A percentile compares a stretch with the other conserved stretches of the same genome.
Evolutionary conservation across 1,140 invertebrate genomes (phyloP).

Genomic region (Drosophila kanapiae): DNA sequence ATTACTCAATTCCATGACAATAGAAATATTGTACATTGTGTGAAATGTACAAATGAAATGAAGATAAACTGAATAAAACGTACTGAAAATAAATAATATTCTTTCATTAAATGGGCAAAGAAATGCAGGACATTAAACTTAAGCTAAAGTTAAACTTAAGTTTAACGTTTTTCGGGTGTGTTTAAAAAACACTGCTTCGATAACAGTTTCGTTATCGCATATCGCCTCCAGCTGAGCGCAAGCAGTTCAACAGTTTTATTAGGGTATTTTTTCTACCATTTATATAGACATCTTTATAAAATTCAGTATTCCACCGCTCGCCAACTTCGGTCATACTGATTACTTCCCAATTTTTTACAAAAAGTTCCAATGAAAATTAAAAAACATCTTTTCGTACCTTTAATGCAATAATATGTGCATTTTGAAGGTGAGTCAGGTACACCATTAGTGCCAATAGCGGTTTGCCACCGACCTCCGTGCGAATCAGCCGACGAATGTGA

Average conservation of each 20-base stretch:
- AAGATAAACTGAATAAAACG: constrained; percentile 11
- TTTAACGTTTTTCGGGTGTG: not conserved
- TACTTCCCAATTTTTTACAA: constrained; percentile 67
- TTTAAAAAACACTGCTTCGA: not conserved
- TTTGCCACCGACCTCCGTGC: not conserved
- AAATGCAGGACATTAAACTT: too few species aligned
- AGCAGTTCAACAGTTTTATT: constrained; percentile 8
- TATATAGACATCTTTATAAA: not conserved
- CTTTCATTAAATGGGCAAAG: too few species aligned
- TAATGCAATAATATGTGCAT: constrained; percentile 83
- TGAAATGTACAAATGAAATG: constrained; percentile 2
- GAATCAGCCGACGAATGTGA: constrained; percentile 40
- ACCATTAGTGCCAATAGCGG: constrained; percentile 2
- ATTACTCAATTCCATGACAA: not conserved
- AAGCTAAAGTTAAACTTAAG: too few species aligned
- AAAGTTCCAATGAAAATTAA: constrained; percentile 75
- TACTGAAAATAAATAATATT: not conserved
- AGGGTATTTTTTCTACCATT: not conserved
- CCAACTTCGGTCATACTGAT: constrained; percentile 34
- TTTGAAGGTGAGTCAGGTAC: constrained; percentile 74
- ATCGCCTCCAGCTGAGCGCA: constrained; percentile 18
- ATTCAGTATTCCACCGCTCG: constrained; percentile 44
- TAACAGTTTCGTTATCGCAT: not conserved
- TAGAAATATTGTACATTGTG: constrained; percentile 13
- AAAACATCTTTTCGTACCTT: constrained; percentile 73